Evolutionary conservation across 92 coral and sea anemone genomes (phyloP).

Genomic region (Parazoanthus atlanticus): DNA sequence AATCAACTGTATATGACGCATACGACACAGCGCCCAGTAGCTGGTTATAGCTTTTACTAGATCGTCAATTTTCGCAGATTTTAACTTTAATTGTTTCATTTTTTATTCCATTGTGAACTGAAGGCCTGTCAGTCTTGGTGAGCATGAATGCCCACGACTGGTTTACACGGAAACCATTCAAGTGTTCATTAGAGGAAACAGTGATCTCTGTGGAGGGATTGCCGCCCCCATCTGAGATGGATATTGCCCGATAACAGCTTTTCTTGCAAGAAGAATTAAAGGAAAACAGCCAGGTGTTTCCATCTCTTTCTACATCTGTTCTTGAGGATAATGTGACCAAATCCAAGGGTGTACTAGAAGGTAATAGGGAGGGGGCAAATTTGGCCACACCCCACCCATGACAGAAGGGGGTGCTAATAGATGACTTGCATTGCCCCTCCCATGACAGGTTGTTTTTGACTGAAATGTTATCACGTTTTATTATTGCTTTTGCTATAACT

Average conservation of each 20-base stretch:
- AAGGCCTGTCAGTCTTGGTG: slow-evolving; percentile 11
- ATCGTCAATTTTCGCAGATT: slow-evolving; percentile 1
- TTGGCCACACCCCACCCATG: slow-evolving; percentile 23
- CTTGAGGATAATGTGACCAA: background rate
- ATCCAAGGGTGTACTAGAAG: background rate
- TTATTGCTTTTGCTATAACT: background rate
- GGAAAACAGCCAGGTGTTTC: slow-evolving; percentile 32
- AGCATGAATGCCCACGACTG: background rate
- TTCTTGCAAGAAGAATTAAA: background rate
- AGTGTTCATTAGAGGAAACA: background rate
- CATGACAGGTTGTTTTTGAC: background rate
- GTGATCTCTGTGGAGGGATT: slow-evolving; percentile 3
- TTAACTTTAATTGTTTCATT: background rate
- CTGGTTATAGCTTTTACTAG: background rate
- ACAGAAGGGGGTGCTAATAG: background rate
- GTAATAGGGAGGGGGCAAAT: background rate
- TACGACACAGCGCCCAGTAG: background rate
- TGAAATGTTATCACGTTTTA: background rate
- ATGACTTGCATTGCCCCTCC: background rate
- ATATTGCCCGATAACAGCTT: slow-evolving; percentile 13
- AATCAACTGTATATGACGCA: background rate
- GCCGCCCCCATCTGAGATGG: slow-evolving; percentile 28
- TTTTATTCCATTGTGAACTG: background rate
- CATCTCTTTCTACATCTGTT: slow-evolving; percentile 10
- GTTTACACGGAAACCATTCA: slow-evolving; percentile 30